phyloP scores from a whole-genome alignment of 2,797 vertebrate species.

The Sebastes taczanowskii region DNA sequence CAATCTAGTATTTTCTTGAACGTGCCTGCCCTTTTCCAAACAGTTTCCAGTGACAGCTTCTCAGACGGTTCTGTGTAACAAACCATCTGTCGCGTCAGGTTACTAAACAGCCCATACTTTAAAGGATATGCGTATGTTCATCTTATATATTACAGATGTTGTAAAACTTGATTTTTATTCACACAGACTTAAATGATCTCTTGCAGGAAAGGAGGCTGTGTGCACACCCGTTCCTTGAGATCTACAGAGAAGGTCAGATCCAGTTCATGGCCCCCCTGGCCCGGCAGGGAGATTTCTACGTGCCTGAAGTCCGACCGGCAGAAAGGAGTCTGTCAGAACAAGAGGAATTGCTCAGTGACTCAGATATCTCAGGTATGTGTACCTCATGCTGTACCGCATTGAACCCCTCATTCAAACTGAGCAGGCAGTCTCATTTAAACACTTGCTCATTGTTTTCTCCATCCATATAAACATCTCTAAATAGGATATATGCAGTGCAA shows the following conservation, averaged over 20 bases:
- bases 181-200: constrained; percentile 3
- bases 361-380: constrained; percentile 87
- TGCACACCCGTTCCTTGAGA: constrained; percentile 92
- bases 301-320: constrained; percentile 88
- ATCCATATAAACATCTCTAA: background rate
- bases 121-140: background rate
- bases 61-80: background rate
- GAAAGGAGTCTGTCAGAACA: constrained; percentile 79
- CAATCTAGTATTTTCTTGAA: background rate
- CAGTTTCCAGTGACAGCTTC: background rate
- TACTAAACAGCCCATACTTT: background rate
- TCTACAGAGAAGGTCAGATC: constrained; percentile 89
- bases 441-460: background rate
- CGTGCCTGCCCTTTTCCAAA: background rate
- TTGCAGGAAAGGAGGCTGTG: constrained; percentile 91
- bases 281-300: constrained; percentile 93
- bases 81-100: background rate
- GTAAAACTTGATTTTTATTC: background rate
- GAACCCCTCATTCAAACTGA: background rate
- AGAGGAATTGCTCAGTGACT: constrained; percentile 76
- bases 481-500: background rate
- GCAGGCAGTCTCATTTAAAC: background rate
- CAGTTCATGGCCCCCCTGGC: constrained; percentile 91
- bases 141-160: background rate
- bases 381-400: background rate